A percentile compares a stretch with the other conserved stretches of the same genome.
phyloP scores from a whole-genome alignment of 2,888 invertebrate species.

The Protonemura montana region DNA sequence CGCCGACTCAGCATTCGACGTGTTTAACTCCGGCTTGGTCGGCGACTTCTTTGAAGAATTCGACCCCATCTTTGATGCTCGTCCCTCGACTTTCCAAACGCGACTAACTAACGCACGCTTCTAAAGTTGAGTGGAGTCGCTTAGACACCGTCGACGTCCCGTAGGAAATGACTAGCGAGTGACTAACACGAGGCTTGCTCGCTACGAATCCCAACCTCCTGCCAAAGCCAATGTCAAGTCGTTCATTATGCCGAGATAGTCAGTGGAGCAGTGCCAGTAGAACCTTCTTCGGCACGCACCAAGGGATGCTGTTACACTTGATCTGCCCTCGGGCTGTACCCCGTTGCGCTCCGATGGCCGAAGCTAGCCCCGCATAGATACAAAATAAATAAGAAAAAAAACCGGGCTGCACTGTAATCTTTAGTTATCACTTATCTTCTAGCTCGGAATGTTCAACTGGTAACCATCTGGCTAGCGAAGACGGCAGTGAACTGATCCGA shows the following conservation, averaged over 20 bases:
- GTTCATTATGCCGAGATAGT: constrained; percentile 13
- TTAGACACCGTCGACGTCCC: background rate
- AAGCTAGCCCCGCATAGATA: background rate
- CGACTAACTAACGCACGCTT: background rate
- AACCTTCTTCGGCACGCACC: background rate
- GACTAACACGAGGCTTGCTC: background rate
- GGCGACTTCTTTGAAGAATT: constrained; percentile 20
- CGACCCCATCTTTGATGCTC: constrained; percentile 23
- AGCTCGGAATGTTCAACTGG: background rate
- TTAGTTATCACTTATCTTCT: background rate
- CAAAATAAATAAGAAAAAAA: background rate
- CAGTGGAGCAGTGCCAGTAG: constrained; percentile 1
- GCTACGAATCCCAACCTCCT: background rate
- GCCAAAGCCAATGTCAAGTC: constrained; percentile 28
- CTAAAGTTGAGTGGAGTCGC: background rate
- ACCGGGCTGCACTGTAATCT: background rate
- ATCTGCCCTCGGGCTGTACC: background rate
- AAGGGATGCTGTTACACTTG: background rate
- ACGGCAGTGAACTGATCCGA: background rate
- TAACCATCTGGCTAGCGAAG: background rate
- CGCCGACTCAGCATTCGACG: background rate
- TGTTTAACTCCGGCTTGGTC: background rate
- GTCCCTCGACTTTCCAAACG: background rate
- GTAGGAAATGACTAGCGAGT: constrained; percentile 24
- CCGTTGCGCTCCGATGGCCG: background rate